Evolutionary conservation across 2,888 invertebrate species (phyloP), one percentile per base, ranked within the genome.

Genomic region (Acronicta psi): DNA sequence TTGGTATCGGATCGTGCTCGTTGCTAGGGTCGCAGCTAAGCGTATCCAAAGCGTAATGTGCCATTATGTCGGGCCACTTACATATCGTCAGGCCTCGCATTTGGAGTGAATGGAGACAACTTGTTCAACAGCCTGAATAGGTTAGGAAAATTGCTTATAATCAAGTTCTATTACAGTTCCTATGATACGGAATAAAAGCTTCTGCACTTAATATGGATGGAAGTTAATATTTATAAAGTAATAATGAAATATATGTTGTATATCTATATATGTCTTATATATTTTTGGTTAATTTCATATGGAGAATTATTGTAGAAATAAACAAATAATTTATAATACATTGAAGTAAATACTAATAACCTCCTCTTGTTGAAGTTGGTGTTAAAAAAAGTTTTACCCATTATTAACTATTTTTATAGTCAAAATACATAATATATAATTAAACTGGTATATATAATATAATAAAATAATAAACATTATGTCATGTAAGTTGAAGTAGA

Each of bases 51-150:
- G 90, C 90, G 71, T 63, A 68, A 60, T 66, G 69, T 73, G 74
- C 69, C 76, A 59, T 67, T 73, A 67, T 49, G 41, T 55, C 51
- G 47, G 73, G 79, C 80, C 81, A 93, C 93, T 93, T 92, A 93
- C 93, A 91, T 91, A 83, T 93, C 93, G 59, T 93, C 93, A 66
- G 89, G 90, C 82, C 77, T 86, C 82, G 83, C 85, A 82, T 88
- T 89, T 76, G 90, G 81, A 70, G 91, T 82, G 87, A 92, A 91
- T 85, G 93, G 90, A 64, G 93, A 89, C 81, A 91, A 89, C 92
- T 93, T 93, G 91, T 88, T 89, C 93, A 91, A 89, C 86, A 93
- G 91, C 92, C 93, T 93, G 86, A 79, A 84, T 78, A 81, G 81
- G 76, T 84, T 72, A 76, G 84, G 85, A 90, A 90, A 88, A 86